Percentiles rank a stretch among this genome's conserved stretches.
Evolutionary conservation across 2,113 vertebrate species (phyloP).

Genomic region (Lathamus discolor): DNA sequence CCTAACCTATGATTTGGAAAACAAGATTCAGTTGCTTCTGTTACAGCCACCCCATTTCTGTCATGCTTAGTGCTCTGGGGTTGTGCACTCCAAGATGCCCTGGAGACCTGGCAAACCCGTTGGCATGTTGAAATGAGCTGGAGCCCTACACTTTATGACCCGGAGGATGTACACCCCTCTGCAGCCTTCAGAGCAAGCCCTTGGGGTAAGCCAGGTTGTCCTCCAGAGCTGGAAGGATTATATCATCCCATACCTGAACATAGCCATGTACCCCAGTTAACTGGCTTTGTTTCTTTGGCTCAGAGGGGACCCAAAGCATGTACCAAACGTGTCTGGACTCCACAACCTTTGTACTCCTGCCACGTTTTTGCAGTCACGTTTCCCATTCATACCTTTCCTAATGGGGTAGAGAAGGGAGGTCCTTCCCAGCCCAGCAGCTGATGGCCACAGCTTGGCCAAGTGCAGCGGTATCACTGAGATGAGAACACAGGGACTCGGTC

Average conservation of each 20-base stretch:
- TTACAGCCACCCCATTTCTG: background rate
- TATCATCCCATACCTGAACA: background rate
- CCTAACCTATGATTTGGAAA: background rate
- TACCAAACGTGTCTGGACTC: accelerated
- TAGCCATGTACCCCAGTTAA: accelerated
- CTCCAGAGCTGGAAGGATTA: background rate
- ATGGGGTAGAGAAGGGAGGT: accelerated
- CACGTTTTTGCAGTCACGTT: background rate
- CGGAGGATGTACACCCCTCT: accelerated
- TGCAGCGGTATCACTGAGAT: accelerated
- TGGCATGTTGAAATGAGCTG: background rate
- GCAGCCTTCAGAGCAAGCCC: background rate
- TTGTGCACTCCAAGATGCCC: background rate
- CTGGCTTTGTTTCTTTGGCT: background rate
- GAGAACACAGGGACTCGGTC: background rate
- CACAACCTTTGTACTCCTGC: background rate
- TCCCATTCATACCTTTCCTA: accelerated
- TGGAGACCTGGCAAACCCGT: background rate
- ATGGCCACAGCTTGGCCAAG: background rate
- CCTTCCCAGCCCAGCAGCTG: background rate
- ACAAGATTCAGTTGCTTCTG: background rate
- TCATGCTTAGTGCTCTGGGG: background rate
- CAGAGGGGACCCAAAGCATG: background rate
- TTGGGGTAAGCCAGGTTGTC: accelerated
- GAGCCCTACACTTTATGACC: background rate